Conservation (phyloP, 2,113 vertebrate species). For the Peromyscus maniculatus region DNA sequence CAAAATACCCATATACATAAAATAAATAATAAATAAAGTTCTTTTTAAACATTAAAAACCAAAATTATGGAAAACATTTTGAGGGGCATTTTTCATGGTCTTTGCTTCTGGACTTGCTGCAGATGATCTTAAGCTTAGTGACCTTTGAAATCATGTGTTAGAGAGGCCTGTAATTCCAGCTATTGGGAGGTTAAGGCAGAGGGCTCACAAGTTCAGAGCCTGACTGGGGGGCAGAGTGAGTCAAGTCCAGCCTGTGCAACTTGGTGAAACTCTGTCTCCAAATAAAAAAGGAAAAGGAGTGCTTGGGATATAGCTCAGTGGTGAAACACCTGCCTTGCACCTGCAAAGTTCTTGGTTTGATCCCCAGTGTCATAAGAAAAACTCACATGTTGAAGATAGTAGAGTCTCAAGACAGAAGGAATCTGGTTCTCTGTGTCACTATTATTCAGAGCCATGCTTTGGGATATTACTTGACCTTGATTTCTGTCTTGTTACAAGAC, state of each 20-base stretch:
- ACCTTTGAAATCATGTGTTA: neutral
- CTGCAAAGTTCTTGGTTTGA: neutral
- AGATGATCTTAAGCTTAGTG: slow-evolving; percentile 3
- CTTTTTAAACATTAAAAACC: neutral
- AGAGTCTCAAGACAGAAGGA: neutral
- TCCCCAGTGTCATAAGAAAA: neutral
- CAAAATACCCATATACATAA: neutral
- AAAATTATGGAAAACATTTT: neutral
- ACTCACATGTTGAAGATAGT: neutral
- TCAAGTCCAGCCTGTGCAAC: neutral
- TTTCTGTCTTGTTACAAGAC: neutral
- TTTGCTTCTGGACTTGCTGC: slow-evolving; percentile 51
- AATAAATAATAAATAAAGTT: neutral
- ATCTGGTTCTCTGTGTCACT: neutral
- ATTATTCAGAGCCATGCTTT: slow-evolving; percentile 15
- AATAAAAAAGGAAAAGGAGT: neutral
- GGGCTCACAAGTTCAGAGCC: neutral
- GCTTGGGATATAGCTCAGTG: neutral
- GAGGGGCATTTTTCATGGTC: neutral
- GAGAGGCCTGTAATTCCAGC: neutral
- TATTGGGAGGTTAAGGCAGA: too few relatives aligned
- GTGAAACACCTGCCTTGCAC: neutral
- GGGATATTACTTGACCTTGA: neutral
- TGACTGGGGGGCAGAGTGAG: neutral
- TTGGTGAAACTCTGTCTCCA: neutral